phyloP scores from a whole-genome alignment of 2,888 invertebrate species.

The Eupithecia centaureata region DNA sequence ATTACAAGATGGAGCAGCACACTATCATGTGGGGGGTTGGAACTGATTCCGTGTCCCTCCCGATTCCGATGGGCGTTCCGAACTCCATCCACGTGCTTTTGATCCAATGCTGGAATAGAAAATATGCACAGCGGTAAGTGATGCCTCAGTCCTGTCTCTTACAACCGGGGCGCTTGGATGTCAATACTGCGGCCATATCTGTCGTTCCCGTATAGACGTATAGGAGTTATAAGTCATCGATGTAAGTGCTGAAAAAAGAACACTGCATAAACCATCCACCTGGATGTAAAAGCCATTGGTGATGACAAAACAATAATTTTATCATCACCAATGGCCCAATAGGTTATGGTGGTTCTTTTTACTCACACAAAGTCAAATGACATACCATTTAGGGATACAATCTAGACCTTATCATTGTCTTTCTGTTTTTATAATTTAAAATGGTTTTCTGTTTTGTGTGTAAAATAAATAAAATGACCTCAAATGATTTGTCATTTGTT shows the following conservation, averaged over 20 bases:
- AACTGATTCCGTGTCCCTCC: conserved; percentile 94
- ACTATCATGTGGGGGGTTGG: conserved; percentile 99
- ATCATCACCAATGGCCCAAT: no score
- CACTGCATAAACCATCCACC: not conserved
- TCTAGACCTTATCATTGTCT: no score
- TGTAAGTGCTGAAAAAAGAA: not conserved
- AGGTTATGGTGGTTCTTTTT: no score
- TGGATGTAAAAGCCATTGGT: not conserved
- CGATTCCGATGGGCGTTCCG: conserved; percentile 87
- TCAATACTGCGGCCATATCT: not conserved
- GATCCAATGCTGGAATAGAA: conserved; percentile 95
- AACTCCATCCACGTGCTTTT: conserved; percentile 89
- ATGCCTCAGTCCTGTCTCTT: not conserved
- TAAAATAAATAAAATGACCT: no score
- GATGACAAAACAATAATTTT: no score
- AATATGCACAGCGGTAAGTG: conserved; percentile 89
- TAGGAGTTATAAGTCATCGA: no score
- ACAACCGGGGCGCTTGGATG: not conserved
- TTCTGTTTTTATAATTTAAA: no score
- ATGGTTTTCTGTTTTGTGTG: no score
- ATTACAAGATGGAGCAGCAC: conserved; percentile 90
- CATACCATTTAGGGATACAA: no score
- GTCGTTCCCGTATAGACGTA: not conserved
- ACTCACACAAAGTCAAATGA: no score
- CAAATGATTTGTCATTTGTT: no score